A percentile compares a stretch with the other conserved stretches of the same genome.
These are phyloP conservation scores for Drosophila nigromelanica DNA, from an alignment of 1,140 invertebrate genomes.

Conservation along the genomic window DNA sequence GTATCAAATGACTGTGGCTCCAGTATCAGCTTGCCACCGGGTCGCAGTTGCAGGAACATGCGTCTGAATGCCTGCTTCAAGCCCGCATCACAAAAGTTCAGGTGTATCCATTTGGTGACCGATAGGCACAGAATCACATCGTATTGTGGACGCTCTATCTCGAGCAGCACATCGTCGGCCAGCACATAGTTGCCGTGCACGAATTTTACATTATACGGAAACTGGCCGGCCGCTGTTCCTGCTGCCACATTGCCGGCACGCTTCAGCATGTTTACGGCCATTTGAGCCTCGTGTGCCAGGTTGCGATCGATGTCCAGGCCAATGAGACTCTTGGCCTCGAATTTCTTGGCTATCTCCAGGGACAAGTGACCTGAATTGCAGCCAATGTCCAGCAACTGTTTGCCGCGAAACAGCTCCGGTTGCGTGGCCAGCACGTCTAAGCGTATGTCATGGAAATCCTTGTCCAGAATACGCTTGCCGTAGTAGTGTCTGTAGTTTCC, in stretches of 20 bases:
- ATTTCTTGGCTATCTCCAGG: slow-evolving; percentile 92
- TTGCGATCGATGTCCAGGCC: slow-evolving; percentile 98
- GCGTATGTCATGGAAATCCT: slow-evolving; percentile 91
- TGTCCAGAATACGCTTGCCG: slow-evolving; percentile 93
- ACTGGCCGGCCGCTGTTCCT: slow-evolving; percentile 20
- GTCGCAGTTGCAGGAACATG: slow-evolving; percentile 94
- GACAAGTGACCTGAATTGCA: slow-evolving; percentile 98
- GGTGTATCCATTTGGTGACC: slow-evolving; percentile 99
- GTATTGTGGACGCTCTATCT: slow-evolving; percentile 93
- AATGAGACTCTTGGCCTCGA: slow-evolving; percentile 91
- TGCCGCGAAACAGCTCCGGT: slow-evolving; percentile 92
- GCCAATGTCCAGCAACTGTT: slow-evolving; percentile 97
- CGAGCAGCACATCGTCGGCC: slow-evolving; percentile 91
- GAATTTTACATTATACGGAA: slow-evolving; percentile 72
- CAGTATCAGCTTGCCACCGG: slow-evolving; percentile 95
- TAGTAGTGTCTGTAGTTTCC: slow-evolving; percentile 89
- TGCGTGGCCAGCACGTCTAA: slow-evolving; percentile 90
- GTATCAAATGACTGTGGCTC: slow-evolving; percentile 97
- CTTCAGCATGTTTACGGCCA: slow-evolving; percentile 47
- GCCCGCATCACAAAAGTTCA: slow-evolving; percentile 98
- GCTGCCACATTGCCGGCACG: slow-evolving; percentile 21
- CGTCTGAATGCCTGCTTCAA: slow-evolving; percentile 95
- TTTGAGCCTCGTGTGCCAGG: slow-evolving; percentile 87
- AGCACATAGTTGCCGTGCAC: slow-evolving; percentile 95
- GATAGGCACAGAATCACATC: slow-evolving; percentile 97